Evolutionary conservation across 2,113 vertebrate species (phyloP).

Genomic region (Pantherophis guttatus): DNA sequence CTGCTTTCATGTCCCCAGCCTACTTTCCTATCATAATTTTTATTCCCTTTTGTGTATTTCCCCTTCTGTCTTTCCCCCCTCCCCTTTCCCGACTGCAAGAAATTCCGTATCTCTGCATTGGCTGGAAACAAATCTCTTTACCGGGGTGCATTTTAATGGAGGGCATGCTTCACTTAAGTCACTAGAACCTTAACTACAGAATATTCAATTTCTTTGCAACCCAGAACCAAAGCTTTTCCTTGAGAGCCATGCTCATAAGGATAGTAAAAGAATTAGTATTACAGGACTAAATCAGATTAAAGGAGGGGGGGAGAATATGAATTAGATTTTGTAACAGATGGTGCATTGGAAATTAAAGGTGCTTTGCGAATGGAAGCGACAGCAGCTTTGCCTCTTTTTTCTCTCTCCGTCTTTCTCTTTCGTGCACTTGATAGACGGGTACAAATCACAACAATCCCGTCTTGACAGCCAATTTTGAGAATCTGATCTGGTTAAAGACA

Average conservation of each 20-base stretch:
- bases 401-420: constrained; percentile 65
- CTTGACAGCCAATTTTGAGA: constrained; percentile 99
- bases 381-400: constrained; percentile 75
- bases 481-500: constrained; percentile 99
- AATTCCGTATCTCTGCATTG: constrained; percentile 57
- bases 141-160: constrained; percentile 62
- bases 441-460: constrained; percentile 97
- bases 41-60: not conserved
- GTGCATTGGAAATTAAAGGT: constrained; percentile 93
- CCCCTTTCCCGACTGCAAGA: constrained; percentile 43
- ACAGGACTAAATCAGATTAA: constrained; percentile 96
- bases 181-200: constrained; percentile 60
- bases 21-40: constrained; percentile 61
- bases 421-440: constrained; percentile 89
- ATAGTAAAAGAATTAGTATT: constrained; percentile 85
- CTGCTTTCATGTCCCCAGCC: constrained; percentile 68
- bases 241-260: constrained; percentile 65
- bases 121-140: constrained; percentile 71
- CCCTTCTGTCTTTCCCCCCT: not conserved
- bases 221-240: constrained; percentile 55
- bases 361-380: constrained; percentile 86
- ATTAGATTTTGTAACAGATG: constrained; percentile 99
- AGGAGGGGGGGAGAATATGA: constrained; percentile 78
- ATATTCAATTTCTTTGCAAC: constrained; percentile 68
- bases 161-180: constrained; percentile 55